phyloP scores from a whole-genome alignment of 2,113 vertebrate species.

The Mirza zaza region DNA sequence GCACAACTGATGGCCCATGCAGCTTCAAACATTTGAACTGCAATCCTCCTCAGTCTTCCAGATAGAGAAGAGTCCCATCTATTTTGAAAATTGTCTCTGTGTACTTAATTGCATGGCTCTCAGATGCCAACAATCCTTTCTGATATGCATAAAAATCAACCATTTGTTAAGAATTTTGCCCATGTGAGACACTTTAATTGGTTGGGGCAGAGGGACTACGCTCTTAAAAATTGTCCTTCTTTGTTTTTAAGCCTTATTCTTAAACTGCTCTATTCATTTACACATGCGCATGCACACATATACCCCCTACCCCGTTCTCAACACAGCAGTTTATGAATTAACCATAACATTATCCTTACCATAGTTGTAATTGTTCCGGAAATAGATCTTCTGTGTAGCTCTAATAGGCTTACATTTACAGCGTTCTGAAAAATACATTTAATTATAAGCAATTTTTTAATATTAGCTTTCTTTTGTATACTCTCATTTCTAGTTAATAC shows the following conservation, averaged over 20 bases:
- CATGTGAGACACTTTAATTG: background rate
- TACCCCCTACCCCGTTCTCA: background rate
- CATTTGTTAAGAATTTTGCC: background rate
- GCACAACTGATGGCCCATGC: background rate
- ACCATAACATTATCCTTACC: constrained; percentile 85
- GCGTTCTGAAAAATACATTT: constrained; percentile 85
- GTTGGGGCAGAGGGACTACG: background rate
- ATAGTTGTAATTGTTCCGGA: constrained; percentile 97
- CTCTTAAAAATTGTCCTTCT: background rate
- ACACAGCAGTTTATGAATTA: background rate
- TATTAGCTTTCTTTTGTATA: background rate
- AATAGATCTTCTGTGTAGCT: constrained; percentile 91
- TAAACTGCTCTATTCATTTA: background rate
- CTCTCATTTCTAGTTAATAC: background rate
- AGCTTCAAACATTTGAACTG: background rate
- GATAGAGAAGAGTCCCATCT: background rate
- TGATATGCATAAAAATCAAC: background rate
- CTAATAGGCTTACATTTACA: constrained; percentile 93
- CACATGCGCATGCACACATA: background rate
- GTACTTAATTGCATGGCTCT: background rate
- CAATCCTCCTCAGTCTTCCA: background rate
- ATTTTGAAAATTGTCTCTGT: background rate
- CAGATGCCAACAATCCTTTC: background rate
- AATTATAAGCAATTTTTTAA: background rate
- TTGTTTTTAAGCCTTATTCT: background rate